Base-by-base conservation (phyloP, 1,140 invertebrate genomes). In the fruit fly (Drosophila melanogaster) region DNA sequence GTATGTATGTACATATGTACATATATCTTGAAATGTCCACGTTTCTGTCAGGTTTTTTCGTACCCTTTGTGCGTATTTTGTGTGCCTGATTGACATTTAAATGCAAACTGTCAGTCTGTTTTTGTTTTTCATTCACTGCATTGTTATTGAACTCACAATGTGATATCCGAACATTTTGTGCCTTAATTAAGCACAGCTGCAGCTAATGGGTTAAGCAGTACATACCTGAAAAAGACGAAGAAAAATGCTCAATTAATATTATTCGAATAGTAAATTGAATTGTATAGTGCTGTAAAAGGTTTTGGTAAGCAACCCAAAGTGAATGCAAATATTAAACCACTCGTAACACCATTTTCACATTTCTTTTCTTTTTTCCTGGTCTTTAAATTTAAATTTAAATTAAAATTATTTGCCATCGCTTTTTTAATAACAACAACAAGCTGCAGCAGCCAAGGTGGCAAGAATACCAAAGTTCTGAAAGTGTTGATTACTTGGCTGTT, bases 361-460 rank as follows among this genome's bases (percentile, higher is more conserved):
- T 24, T 15, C 7, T 59, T 10, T 38, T 14, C 10, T 15, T 60
- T 26, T 40, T 12, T 17, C 38, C 33, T 46, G 60, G 35, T 75
- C 59, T 79, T 79, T 89, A 89, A 89, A 89, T 89, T 89, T 89
- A 84, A 87, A 89, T 80, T 87, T 76, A 87, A 87, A 89, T 84
- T 89, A 70, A 89, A 89, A 89, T 89, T 84, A 72, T 79, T 87
- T 70, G 76, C 66, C 73, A 65, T 67, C 74, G 64, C 51, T 24
- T 66, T 78, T 78, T 85, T 85, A 85, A 85, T 80, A 74, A 54
- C 74, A 80, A 64, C 49, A 30, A 44, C 40, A 37, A 44, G 6
- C 43, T 60, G 38, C 15, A 46, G 44, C 35, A 26, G 17, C 40
- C n/a, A 33, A 11, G 19, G 53, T 35, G 53, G n/a, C 30, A 71